Evolutionary conservation across 2,113 vertebrate species (phyloP), one percentile per base, ranked within the genome.

Genomic region (Bombycilla garrulus): DNA sequence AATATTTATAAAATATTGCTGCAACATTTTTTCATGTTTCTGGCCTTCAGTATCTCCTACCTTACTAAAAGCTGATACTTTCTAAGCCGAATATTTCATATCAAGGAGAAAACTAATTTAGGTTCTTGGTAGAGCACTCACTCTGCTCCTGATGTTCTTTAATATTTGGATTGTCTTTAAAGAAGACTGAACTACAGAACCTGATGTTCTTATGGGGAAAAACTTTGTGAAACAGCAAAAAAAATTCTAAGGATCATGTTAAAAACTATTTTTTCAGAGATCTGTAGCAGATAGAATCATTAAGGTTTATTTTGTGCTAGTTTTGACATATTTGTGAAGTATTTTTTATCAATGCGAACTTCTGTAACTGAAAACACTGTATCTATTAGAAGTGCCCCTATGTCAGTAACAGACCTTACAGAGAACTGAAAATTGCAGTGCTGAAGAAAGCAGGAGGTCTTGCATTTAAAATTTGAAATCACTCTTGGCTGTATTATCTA

Each of bases 1-100:
- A 89, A 78, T 89, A 47, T 80, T 76, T 51, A 38, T 38, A 84
- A 96, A 95, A 94, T 89, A 94, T 28, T 57, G 18, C 54, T 62
- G 42, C 65, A 78, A 77, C n/a, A 74, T 89, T 92, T 94, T 91
- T 78, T 74, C 35, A 6, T 58, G 71, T 89, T 91, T 89, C 44
- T 89, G 38, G 81, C 80, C 83, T 95, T 86, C 80, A 86, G 45
- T 83, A 81, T 70, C 51, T 53, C 20, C 67, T 81, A 24, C 54
- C 36, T 60, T 92, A 45, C 67, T 88, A 77, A 86, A 90, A 92
- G 35, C 28, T 80, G 71, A 45, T 91, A 70, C 12, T 73, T 77
- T 65, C 47, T 61, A 73, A 93, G 35, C 31, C 16, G 4, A 83
- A 70, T 86, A 91, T 78, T 95, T 93, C 50, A 54, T 81, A 73